A percentile compares a stretch with the other conserved stretches of the same genome.
Evolutionary conservation across 2,797 vertebrate genomes (phyloP).

Genomic region (Scyliorhinus canicula): DNA sequence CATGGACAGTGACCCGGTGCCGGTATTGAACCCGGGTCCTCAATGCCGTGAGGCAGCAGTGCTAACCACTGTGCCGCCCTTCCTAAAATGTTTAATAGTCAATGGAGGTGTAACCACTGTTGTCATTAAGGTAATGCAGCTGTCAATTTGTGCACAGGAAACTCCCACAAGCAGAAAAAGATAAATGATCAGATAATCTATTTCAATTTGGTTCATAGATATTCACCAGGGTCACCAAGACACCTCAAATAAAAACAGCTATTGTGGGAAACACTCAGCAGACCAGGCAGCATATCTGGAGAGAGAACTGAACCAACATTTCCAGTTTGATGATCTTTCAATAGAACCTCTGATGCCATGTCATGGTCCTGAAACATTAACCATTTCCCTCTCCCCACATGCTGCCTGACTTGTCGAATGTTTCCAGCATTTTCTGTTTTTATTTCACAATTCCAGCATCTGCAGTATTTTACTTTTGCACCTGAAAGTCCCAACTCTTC

Average conservation of each 20-base stretch:
- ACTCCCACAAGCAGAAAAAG: not conserved
- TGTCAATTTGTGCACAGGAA: not conserved
- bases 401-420: not conserved
- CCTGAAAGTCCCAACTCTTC: not conserved
- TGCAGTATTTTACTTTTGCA: not conserved
- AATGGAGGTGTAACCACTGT: not conserved
- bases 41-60: too few species aligned
- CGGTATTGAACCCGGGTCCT: too few species aligned
- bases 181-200: not conserved
- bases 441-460: not conserved
- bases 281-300: too few species aligned
- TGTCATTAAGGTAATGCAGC: not conserved
- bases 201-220: not conserved
- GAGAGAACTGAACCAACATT: not conserved
- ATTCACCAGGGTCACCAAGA: not conserved
- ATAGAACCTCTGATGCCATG: too few species aligned
- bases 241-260: not conserved
- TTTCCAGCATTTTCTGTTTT: not conserved
- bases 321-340: not conserved
- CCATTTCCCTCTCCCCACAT: not conserved
- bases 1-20: too few species aligned
- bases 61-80: too few species aligned
- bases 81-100: too few species aligned
- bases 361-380: not conserved
- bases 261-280: too few species aligned